Evolutionary conservation across 1,140 invertebrate genomes (phyloP), one percentile per base, ranked within the genome.

Genomic region (Dysdera silvatica): DNA sequence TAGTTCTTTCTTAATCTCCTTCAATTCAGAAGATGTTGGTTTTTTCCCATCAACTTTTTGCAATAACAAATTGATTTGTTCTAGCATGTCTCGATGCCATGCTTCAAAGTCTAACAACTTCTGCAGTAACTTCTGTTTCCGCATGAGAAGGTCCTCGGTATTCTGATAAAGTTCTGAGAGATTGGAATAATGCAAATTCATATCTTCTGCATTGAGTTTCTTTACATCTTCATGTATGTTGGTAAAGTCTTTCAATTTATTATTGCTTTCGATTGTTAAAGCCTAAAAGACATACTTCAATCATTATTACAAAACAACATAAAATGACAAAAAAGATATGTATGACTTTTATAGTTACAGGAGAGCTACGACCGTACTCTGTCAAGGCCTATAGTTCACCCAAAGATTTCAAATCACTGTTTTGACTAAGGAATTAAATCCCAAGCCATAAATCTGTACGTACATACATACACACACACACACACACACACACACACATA

Each of bases 31-130:
- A 31, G 53, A 14, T 24, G 43, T 32, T 20, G 23, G 28, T 29
- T 65, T 65, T 48, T 59, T 65, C 14, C 57, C 57, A 51, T 88
- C 85, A 12, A 89, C 75, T 74, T 89, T 85, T 69, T 88, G 87
- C 70, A 89, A 85, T 37, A 87, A 80, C 67, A 92, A 86, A 59
- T 83, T 82, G 51, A 95, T 72, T 70, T 89, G 87, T 68, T 87
- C 86, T 60, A 82, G 83, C n/a, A 85, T 83, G 64, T 91, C 88
- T 65, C 85, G 82, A 66, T 87, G 83, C 86, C 88, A 91, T 60
- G 84, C 85, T 16, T 89, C 72, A 28, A 93, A 80, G 67, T 91
- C 87, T 1, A 81, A 82, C 88, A 90, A 93, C 66, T 88, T 88
- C 72, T 92, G 85, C 24, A 94, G 76, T 57, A 95, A 78, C 65